These are phyloP conservation scores for Eulimnadia texana DNA, from an alignment of 1,140 invertebrate species.

Conservation along the genomic window DNA sequence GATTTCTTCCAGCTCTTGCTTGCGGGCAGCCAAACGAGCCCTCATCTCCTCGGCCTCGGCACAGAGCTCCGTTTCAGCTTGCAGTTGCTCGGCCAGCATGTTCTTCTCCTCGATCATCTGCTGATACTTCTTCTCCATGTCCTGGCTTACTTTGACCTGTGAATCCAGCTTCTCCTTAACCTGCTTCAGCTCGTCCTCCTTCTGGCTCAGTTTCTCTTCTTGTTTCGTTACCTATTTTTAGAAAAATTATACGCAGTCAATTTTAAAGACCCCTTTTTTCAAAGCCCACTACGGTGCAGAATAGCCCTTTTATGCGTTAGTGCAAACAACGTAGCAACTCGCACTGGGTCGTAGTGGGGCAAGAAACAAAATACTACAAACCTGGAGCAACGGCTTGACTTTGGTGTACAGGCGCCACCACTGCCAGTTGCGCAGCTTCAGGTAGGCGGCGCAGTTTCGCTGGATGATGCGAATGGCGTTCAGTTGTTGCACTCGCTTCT, in stretches of 20 bases:
- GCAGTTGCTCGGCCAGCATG: constrained; percentile 80
- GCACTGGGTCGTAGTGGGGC: too few species aligned
- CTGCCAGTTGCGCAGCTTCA: constrained; percentile 97
- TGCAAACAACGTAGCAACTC: too few species aligned
- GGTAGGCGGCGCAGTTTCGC: constrained; percentile 93
- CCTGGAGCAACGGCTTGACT: constrained; percentile 60
- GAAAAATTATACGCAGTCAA: too few species aligned
- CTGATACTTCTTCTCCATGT: constrained; percentile 71
- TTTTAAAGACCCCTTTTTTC: too few species aligned
- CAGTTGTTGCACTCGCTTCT: constrained; percentile 90
- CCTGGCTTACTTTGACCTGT: constrained; percentile 59
- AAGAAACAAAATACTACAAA: too few species aligned
- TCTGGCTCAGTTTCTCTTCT: constrained; percentile 90
- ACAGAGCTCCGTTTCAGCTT: constrained; percentile 86
- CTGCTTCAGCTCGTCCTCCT: constrained; percentile 89
- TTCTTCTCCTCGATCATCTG: constrained; percentile 76
- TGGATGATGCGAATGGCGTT: constrained; percentile 98
- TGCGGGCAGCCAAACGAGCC: constrained; percentile 62
- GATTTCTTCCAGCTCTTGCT: constrained; percentile 92
- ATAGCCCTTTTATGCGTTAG: too few species aligned
- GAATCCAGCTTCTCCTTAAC: constrained; percentile 74
- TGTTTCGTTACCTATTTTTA: constrained; percentile 90
- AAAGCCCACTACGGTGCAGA: too few species aligned
- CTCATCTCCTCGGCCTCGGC: constrained; percentile 92
- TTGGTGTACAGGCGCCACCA: constrained; percentile 99